Evolutionary conservation across 2,113 vertebrate species (phyloP), one percentile per base, ranked within the genome.

Genomic region (Perognathus longimembris): DNA sequence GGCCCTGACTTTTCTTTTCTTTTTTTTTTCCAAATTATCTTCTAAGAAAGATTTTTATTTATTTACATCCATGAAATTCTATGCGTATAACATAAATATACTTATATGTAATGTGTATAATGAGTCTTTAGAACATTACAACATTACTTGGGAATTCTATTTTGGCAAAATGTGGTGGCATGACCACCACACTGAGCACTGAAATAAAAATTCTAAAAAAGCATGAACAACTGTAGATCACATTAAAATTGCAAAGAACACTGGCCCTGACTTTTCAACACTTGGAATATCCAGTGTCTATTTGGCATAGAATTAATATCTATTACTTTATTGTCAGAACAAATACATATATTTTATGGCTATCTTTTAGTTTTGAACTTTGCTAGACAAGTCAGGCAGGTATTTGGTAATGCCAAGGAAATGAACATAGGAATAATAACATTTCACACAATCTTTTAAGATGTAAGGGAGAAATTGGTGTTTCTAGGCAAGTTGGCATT

Each of bases 191-290:
- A 38, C 26, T 10, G 18, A 36, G 34, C 10, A 32, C 20, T 93
- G 64, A 90, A 93, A 82, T 61, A 45, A 77, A n/a, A 14, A 88
- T 76, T 88, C 50, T 50, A 74, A 85, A 69, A n/a, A 90, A 71
- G 32, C 76, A 5, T 71, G 14, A 69, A 88, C 5, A 21, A 14
- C 28, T 11, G 36, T 61, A 21, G 82, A 45, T 17, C 12, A 57
- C 9, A 32, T 11, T 61, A 64, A 82, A 82, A 75, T 14, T 26
- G 5, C n/a, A n/a, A n/a, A 36, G 34, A 76, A 34, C 32, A 5
- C 2, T n/a, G n/a, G n/a, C n/a, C n/a, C n/a, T n/a, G n/a, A n/a
- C n/a, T n/a, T 90, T 64, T 83, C 42, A 74, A 40, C 70, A 90
- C 45, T 11, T 28, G 7, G 28, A 8, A 42, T 79, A 61, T 50